Conservation (phyloP, 1,140 invertebrate species). For the Sitophilus oryzae region DNA sequence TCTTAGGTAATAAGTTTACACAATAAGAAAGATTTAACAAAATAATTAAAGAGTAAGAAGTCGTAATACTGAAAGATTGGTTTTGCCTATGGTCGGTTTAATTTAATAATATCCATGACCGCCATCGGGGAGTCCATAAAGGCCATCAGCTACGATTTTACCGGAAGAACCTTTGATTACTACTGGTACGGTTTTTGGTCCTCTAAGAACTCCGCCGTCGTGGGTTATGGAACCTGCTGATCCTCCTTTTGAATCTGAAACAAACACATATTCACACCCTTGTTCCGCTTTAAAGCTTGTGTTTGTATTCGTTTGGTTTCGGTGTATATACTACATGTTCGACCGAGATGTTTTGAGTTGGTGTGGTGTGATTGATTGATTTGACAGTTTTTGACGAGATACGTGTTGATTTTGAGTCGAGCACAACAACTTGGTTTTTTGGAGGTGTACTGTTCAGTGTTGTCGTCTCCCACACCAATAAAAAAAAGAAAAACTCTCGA, state of each 20-base stretch:
- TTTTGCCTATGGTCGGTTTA: constrained; percentile 28
- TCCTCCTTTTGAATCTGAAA: constrained; percentile 9
- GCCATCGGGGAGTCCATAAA: constrained; percentile 26
- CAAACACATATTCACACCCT: background rate
- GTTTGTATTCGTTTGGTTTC: background rate
- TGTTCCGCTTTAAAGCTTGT: background rate
- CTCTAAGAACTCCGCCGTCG: constrained; percentile 30
- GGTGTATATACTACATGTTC: background rate
- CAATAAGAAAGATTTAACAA: constrained; percentile 10
- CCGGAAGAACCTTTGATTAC: constrained; percentile 33
- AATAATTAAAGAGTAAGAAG: constrained; percentile 9
- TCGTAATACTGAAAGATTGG: constrained; percentile 26
- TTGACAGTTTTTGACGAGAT: too few relatives aligned
- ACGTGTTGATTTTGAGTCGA: too few relatives aligned
- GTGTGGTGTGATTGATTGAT: background rate
- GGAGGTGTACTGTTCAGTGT: background rate
- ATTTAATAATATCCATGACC: constrained; percentile 6
- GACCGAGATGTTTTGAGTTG: background rate
- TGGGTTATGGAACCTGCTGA: constrained; percentile 21
- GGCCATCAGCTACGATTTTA: constrained; percentile 33
- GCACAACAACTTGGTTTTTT: too few relatives aligned
- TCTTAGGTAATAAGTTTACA: constrained; percentile 26
- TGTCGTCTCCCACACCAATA: constrained; percentile 12
- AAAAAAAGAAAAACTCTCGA: constrained; percentile 13
- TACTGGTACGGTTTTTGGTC: constrained; percentile 32